Base-by-base conservation (phyloP, 53 echinoderm and acorn worm species). In the Zoroaster sp. region DNA sequence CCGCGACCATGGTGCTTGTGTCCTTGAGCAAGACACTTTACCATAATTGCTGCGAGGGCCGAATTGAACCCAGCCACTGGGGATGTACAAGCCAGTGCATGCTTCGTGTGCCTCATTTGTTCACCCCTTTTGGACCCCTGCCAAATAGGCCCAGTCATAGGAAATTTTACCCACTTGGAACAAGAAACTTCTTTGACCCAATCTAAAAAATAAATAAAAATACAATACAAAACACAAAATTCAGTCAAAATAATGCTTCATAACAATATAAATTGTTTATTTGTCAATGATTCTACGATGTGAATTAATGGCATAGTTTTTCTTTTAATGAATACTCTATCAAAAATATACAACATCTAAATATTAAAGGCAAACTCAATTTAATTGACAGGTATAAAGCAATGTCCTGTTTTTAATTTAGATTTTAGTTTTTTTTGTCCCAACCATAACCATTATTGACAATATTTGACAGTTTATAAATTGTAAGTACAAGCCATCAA, bases 331-430 rank as follows among this genome's bases (percentile, higher is more conserved):
- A 80, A 35, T 63, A 39, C 40, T 59, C 76, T 76, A 76, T 76
- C 38, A 80, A 80, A 80, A 80, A 80, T 80, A 63, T 63, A 80
- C 80, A 76, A 34, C 31, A 37, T 80, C 80, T 80, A 63, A 40
- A 55, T 38, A 20, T 40, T 80, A 23, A 28, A 40, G 35, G 80
- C 59, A 80, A 63, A 80, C 80, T 80, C 35, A 63, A 59, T 10
- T 80, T 80, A 10, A 43, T n/a, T 59, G 63, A 36, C 34, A 20
- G 25, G 42, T 30, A 40, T 28, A 76, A 43, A 76, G 76, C 42
- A 40, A 33, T 4, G 47, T 12, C 31, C 30, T 28, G 36, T 59
- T 3, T n/a, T 37, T n/a, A 11, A 80, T 39, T 78, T 20, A 36
- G 35, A 32, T 35, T 55, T 34, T 55, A 21, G 54, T 9, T 54